Evolutionary conservation across 2,113 vertebrate species (phyloP).

Genomic region (Etheostoma cragini): DNA sequence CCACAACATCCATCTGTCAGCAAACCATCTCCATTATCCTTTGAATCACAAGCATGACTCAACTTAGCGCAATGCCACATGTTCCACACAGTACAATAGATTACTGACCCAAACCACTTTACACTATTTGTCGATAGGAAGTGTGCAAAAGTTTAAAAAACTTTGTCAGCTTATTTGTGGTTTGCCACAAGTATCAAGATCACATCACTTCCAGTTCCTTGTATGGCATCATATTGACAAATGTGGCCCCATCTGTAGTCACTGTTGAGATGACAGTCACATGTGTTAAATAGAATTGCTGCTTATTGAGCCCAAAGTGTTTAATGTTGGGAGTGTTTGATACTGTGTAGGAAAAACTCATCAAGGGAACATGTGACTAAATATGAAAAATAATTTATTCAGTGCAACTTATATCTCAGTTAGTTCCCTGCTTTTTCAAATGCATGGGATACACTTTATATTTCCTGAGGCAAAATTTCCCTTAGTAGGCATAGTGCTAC

Average conservation of each 20-base stretch:
- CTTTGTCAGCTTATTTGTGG: slow-evolving; percentile 80
- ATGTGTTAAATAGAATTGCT: slow-evolving; percentile 39
- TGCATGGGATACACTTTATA: not conserved
- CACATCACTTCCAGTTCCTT: slow-evolving; percentile 71
- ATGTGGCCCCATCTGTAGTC: slow-evolving; percentile 51
- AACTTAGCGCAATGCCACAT: slow-evolving; percentile 82
- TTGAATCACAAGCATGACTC: slow-evolving; percentile 72
- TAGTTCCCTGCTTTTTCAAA: not conserved
- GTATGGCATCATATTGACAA: slow-evolving; percentile 59
- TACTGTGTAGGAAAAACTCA: not conserved
- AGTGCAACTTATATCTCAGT: not conserved
- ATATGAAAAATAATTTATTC: slow-evolving; percentile 4
- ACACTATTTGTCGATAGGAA: slow-evolving; percentile 62
- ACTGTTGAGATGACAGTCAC: slow-evolving; percentile 63
- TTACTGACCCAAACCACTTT: slow-evolving; percentile 67
- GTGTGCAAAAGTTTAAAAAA: slow-evolving; percentile 70
- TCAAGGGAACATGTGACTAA: slow-evolving; percentile 36
- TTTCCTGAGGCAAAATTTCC: too few relatives aligned
- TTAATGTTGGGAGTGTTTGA: not conserved
- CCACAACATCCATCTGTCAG: slow-evolving; percentile 80
- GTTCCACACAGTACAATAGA: slow-evolving; percentile 78
- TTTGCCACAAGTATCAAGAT: slow-evolving; percentile 70
- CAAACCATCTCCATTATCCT: slow-evolving; percentile 72
- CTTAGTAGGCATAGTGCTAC: too few relatives aligned
- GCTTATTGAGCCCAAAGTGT: slow-evolving; percentile 29